A percentile compares a stretch with the other conserved stretches of the same genome.
These are phyloP conservation scores for Rhogogaster chlorosoma DNA, from an alignment of 2,888 invertebrate genomes.

Conservation along the genomic window DNA sequence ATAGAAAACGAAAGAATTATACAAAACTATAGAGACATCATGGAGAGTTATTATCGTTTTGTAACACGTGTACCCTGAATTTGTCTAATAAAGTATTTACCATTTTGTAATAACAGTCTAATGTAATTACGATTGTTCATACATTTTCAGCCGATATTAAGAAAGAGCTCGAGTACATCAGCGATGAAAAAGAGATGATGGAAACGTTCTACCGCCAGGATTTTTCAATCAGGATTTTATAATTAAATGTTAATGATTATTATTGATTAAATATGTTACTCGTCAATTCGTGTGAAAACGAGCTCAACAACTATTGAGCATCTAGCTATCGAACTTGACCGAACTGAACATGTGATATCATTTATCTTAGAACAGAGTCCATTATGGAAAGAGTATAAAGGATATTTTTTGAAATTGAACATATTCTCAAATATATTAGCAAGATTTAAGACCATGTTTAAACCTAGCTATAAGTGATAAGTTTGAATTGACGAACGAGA, in stretches of 20 bases:
- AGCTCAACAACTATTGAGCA: not conserved
- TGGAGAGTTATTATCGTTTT: not conserved
- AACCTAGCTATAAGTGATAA: slow-evolving; percentile 1
- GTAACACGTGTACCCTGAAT: slow-evolving; percentile 26
- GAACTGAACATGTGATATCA: slow-evolving; percentile 33
- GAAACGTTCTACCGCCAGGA: not conserved
- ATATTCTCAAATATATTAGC: too few relatives aligned
- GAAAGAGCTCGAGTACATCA: slow-evolving; percentile 62
- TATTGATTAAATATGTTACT: not conserved
- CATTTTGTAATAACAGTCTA: slow-evolving; percentile 2
- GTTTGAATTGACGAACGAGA: not conserved
- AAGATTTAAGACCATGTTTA: slow-evolving; percentile 5
- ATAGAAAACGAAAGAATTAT: not conserved
- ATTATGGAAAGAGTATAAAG: not conserved
- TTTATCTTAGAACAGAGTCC: not conserved
- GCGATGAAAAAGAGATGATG: slow-evolving; percentile 66
- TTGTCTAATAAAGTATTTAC: slow-evolving; percentile 34
- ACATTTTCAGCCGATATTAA: slow-evolving; percentile 66
- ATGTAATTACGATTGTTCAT: slow-evolving; percentile 4
- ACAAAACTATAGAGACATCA: not conserved
- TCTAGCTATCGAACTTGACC: not conserved
- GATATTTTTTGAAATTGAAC: too few relatives aligned
- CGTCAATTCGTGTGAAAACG: not conserved
- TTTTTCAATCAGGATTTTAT: too few relatives aligned
- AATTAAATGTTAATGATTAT: slow-evolving; percentile 29